Evolutionary conservation across 2,797 vertebrate species (phyloP), one percentile per base, ranked within the genome.

Genomic region (Melanotaenia trifasciata): DNA sequence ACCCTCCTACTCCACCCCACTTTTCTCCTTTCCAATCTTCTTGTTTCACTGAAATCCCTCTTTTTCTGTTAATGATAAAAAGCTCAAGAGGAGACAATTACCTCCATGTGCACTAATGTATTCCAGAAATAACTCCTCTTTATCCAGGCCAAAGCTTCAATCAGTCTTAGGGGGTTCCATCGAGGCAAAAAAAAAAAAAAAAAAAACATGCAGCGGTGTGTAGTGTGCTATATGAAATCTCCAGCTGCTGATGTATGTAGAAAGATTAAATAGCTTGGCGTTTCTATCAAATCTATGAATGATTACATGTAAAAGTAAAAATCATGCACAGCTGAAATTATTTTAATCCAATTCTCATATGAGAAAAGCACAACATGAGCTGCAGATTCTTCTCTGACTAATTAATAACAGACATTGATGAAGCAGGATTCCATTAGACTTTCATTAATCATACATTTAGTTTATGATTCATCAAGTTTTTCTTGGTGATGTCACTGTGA

Each of bases 91-190:
- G 82, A 90, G 89, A 92, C 90, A 92, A 93, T 93, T 90, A 89
- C 81, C 76, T 90, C 87, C 73, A 62, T 3, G 54, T 75, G 83
- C 72, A 26, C 80, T 90, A 89, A 91, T 90, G 84, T 87, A 89
- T 67, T 89, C 89, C 91, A 83, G 81, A 92, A 93, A 94, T 94
- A 94, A 87, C 92, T 91, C 71, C 73, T 84, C 82, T 89, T 78
- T 89, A 93, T 92, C 85, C 79, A 91, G 92, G 91, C 79, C 90
- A 90, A 67, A 79, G 87, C 87, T 86, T 81, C 83, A 90, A 86
- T 93, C 89, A 85, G 80, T 90, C 85, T 84, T 77, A 66, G 67
- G 82, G 32, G 76, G 80, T 84, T 90, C 84, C 81, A 81, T 60
- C 26, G 80, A 86, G 79, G 77, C 68, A 36, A 85, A 78, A 86